Conservation (phyloP, 2,888 invertebrate genomes). For the Sinotaia quadrata region DNA sequence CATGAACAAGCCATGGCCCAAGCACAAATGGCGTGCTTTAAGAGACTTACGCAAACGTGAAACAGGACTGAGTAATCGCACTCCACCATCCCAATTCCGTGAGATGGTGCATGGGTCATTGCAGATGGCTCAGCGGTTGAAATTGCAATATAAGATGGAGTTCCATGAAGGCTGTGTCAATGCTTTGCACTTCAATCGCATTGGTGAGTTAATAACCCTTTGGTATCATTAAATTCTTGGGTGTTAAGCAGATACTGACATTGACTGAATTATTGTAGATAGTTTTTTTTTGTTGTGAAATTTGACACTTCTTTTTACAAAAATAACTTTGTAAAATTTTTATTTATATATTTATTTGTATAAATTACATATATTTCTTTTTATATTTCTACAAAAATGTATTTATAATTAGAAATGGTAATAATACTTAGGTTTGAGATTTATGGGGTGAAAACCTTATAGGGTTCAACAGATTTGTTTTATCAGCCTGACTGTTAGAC, state of each 20-base stretch:
- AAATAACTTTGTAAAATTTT: neutral
- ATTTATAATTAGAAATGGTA: no score
- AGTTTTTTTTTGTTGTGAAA: neutral
- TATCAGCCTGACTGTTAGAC: no score
- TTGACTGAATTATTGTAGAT: neutral
- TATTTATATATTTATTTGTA: no score
- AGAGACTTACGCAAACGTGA: conserved; percentile 76
- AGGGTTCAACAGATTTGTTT: no score
- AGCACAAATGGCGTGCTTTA: conserved; percentile 79
- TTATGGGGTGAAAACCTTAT: no score
- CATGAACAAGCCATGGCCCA: conserved; percentile 38
- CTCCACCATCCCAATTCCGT: conserved; percentile 77
- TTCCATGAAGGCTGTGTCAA: conserved; percentile 93
- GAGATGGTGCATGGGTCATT: conserved; percentile 85
- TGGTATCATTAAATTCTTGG: no score
- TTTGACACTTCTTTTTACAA: neutral
- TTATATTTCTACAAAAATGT: no score
- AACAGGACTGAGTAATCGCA: conserved; percentile 74
- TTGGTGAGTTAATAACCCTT: conserved; percentile 75
- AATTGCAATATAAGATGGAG: conserved; percentile 83
- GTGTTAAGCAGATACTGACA: no score
- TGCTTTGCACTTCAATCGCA: conserved; percentile 88
- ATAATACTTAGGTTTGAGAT: no score
- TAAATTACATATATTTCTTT: no score
- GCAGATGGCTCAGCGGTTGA: conserved; percentile 85